Conservation (phyloP, 2,888 invertebrate genomes). For the Cerastis rubricosa region DNA sequence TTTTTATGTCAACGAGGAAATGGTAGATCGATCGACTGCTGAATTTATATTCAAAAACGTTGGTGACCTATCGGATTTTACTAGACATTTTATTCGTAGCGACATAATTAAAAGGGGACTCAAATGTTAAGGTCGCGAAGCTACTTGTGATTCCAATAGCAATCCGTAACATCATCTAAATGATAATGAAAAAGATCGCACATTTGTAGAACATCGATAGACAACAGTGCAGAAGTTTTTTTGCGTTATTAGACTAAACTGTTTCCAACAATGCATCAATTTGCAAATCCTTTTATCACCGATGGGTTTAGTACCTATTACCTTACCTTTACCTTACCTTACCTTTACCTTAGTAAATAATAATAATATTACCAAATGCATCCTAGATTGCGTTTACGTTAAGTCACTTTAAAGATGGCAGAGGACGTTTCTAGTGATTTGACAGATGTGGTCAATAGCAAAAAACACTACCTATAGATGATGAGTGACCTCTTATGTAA, state of each 20-base stretch:
- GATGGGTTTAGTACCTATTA: too few relatives aligned
- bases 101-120: constrained; percentile 61
- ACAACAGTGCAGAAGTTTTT: neutral
- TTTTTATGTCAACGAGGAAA: constrained; percentile 36
- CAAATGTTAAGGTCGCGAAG: constrained; percentile 67
- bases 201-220: neutral
- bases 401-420: neutral
- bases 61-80: constrained; percentile 60
- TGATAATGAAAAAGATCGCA: constrained; percentile 42
- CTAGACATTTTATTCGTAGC: constrained; percentile 44
- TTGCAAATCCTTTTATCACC: neutral
- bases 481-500: neutral
- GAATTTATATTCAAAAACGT: constrained; percentile 60
- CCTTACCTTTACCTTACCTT: too few relatives aligned
- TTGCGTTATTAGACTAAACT: neutral
- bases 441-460: neutral
- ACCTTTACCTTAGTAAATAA: neutral
- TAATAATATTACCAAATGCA: constrained; percentile 1
- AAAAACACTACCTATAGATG: neutral
- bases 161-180: constrained; percentile 48
- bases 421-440: neutral
- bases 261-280: neutral
- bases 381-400: neutral
- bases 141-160: constrained; percentile 53
- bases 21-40: constrained; percentile 27